Percentiles rank a stretch among this genome's conserved stretches.
These are phyloP conservation scores for Drosophila yakuba DNA, from an alignment of 1,140 invertebrate species.

Conservation along the genomic window DNA sequence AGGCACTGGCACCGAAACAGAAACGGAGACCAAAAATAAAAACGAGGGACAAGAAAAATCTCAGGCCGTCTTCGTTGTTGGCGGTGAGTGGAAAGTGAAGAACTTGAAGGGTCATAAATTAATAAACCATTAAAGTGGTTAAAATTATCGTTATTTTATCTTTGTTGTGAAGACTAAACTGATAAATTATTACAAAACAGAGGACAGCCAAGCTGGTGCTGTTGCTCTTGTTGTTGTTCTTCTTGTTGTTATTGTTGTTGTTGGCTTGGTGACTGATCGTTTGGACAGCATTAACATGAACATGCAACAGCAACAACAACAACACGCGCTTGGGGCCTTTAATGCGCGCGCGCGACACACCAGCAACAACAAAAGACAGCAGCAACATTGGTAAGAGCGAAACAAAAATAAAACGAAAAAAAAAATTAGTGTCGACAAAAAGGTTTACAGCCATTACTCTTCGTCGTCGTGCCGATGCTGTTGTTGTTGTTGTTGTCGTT, in stretches of 20 bases:
- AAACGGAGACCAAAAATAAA: conserved; percentile 27
- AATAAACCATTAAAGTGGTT: conserved; percentile 85
- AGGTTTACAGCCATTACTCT: conserved; percentile 83
- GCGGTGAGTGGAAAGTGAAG: conserved; percentile 80
- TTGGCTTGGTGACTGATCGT: conserved; percentile 72
- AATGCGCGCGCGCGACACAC: conserved; percentile 76
- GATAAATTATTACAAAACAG: conserved; percentile 85
- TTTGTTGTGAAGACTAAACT: conserved; percentile 84
- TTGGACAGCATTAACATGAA: conserved; percentile 82
- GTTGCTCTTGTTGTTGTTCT: conserved; percentile 9
- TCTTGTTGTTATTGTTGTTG: conserved; percentile 18
- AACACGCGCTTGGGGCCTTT: conserved; percentile 69
- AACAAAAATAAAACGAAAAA: conserved; percentile 22
- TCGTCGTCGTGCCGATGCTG: conserved; percentile 43
- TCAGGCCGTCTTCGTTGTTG: conserved; percentile 47
- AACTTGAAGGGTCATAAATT: conserved; percentile 85
- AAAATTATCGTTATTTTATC: conserved; percentile 84
- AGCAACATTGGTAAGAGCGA: conserved; percentile 25
- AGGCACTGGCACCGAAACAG: conserved; percentile 8
- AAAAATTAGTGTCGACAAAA: conserved; percentile 83
- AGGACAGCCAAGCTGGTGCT: conserved; percentile 56
- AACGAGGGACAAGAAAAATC: conserved; percentile 54
- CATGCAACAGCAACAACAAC: conserved; percentile 50
- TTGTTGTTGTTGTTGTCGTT: conserved; percentile 9
- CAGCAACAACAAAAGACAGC: conserved; percentile 27